Evolutionary conservation across 2,888 invertebrate genomes (phyloP).

Genomic region (Gastrophysa polygoni): DNA sequence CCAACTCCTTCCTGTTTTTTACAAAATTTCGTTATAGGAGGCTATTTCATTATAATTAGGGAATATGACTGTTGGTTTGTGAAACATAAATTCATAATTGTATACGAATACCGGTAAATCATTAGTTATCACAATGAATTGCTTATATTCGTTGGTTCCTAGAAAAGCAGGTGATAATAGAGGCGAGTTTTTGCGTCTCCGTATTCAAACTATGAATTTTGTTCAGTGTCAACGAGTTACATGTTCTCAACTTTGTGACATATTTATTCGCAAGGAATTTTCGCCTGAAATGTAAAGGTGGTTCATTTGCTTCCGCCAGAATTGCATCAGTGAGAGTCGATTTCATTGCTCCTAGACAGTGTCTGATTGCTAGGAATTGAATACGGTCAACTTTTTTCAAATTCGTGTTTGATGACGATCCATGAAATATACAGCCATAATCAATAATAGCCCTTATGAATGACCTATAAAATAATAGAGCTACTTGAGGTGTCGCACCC

Average conservation of each 20-base stretch:
- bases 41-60: constrained; percentile 1
- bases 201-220: too few species aligned
- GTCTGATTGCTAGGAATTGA: constrained; percentile 6
- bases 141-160: too few species aligned
- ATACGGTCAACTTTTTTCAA: constrained; percentile 8
- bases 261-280: neutral
- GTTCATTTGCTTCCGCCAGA: constrained; percentile 8
- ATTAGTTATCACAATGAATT: neutral
- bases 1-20: constrained; percentile 8
- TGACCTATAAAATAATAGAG: constrained; percentile 1
- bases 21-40: constrained; percentile 5
- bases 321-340: constrained; percentile 12
- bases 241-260: neutral
- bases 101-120: neutral
- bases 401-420: neutral
- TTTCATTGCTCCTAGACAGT: constrained; percentile 14
- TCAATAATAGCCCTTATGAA: constrained; percentile 8
- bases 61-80: neutral
- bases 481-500: constrained; percentile 2
- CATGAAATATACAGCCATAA: constrained; percentile 14
- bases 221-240: neutral
- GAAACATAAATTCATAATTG: neutral
- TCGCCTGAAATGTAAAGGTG: neutral
- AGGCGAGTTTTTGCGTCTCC: too few species aligned
- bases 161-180: too few species aligned